A percentile compares a stretch with the other conserved stretches of the same genome.
phyloP scores from a whole-genome alignment of 2,888 invertebrate genomes.

The Onchidella celtica region DNA sequence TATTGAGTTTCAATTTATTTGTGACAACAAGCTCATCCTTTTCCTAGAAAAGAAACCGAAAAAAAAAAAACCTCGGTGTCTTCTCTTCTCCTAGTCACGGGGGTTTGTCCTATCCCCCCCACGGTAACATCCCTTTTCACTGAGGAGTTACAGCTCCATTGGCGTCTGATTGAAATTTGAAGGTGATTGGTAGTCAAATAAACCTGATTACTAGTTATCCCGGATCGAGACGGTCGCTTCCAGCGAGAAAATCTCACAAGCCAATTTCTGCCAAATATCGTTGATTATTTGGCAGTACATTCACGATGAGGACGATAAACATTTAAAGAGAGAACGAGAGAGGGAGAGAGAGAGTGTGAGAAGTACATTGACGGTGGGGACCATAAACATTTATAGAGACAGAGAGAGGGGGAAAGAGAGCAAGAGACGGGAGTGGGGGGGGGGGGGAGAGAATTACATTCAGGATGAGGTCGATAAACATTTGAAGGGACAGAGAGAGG shows the following conservation, averaged over 20 bases:
- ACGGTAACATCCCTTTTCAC: not conserved
- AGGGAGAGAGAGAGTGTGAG: too few relatives aligned
- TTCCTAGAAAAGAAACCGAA: too few relatives aligned
- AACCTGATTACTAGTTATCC: not conserved
- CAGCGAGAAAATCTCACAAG: not conserved
- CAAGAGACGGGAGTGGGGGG: too few relatives aligned
- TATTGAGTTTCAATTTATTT: not conserved
- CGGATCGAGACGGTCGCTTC: not conserved
- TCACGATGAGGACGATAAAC: not conserved
- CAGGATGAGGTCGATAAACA: not conserved
- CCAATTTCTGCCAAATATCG: constrained; percentile 20
- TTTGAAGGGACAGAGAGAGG: too few relatives aligned
- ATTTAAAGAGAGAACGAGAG: too few relatives aligned
- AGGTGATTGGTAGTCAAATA: constrained; percentile 15
- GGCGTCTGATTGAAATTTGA: constrained; percentile 4
- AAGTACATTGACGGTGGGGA: too few relatives aligned
- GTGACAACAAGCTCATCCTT: not conserved
- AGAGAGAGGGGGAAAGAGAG: too few relatives aligned
- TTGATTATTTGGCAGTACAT: not conserved
- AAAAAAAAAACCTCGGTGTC: too few relatives aligned
- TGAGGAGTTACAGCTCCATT: not conserved
- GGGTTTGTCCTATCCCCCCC: too few relatives aligned
- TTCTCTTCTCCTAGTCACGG: too few relatives aligned
- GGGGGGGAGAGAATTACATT: too few relatives aligned
- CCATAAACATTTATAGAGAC: too few relatives aligned